Conservation (phyloP, 2,797 vertebrate genomes). For the Cyclopterus lumpus region DNA sequence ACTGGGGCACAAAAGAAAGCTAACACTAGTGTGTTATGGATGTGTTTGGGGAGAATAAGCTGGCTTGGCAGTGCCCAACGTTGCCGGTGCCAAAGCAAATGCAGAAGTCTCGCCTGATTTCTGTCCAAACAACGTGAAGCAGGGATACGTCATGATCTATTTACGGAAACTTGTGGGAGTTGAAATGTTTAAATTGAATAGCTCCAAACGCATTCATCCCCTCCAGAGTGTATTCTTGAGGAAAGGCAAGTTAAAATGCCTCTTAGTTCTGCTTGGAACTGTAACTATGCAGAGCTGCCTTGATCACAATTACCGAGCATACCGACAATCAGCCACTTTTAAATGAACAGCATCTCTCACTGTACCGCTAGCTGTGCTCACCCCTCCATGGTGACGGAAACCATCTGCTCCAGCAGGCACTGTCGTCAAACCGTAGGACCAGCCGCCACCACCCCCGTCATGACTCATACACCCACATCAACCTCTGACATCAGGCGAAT, state of each 20-base stretch:
- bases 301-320: not conserved
- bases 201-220: constrained; percentile 20
- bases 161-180: constrained; percentile 61
- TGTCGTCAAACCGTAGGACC: constrained; percentile 45
- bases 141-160: constrained; percentile 45
- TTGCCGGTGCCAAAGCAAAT: constrained; percentile 27
- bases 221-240: not conserved
- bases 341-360: constrained; percentile 41
- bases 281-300: not conserved
- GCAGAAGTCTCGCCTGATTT: constrained; percentile 43
- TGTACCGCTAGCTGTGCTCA: constrained; percentile 18
- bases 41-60: not conserved
- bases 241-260: constrained; percentile 20
- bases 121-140: constrained; percentile 52
- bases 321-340: constrained; percentile 22
- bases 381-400: constrained; percentile 53
- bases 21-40: not conserved
- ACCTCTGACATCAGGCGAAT: constrained; percentile 49
- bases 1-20: not conserved
- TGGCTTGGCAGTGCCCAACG: constrained; percentile 5
- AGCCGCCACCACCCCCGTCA: constrained; percentile 24
- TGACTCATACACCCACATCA: constrained; percentile 62
- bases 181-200: constrained; percentile 49
- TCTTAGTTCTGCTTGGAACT: constrained; percentile 5
- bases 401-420: constrained; percentile 68